Base-by-base conservation (phyloP, 2,113 vertebrate genomes). In the Ageneiosus marmoratus region DNA sequence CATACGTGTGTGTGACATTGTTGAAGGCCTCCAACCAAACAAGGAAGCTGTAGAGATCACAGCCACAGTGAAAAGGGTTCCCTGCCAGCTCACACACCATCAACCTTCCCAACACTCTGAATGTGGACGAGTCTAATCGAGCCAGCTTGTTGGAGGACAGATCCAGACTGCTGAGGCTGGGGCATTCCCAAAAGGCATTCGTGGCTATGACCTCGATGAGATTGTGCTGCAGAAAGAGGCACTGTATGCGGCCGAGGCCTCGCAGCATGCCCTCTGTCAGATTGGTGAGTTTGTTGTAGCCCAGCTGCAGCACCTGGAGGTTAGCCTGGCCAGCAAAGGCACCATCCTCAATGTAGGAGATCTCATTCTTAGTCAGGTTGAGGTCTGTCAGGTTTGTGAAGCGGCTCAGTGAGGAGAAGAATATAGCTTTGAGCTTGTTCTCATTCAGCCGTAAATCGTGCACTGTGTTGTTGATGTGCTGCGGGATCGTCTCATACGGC, bases 401-500 rank as follows among this genome's bases (percentile, higher is more conserved):
- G 91, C 98, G 97, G 87, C 95, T 97, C 88, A 99, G 95, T 12
- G 98, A 98, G 74, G 94, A 96, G 86, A 98, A 98, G 55, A 97
- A 95, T 88, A 99, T 95, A 0, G 96, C 96, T 90, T 98, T 98
- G 81, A 99, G 95, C 88, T 99, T 99, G 91, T 99, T 99, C 91
- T 99, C 97, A 0, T 99, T 99, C 83, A 99, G 94, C 77, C 97
- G 94, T 90, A 99, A 93, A 91, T 99, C 98, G 0, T 99, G 97
- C 89, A 99, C 98, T 0, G 98, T 99, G 94, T 97, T 99, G 93
- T 99, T 99, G 92, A 99, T 99, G 87, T 99, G 98, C 93, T 99
- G 97, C 0, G 98, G 98, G 74, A 99, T 98, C 76, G 97, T 97
- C 93, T 99, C 98, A 0, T 99, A 99, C 0, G 98, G 98, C 0